Percentiles rank a stretch among this genome's conserved stretches.
These are phyloP conservation scores for Rhinolophus sinicus DNA, from an alignment of 2,113 vertebrate species.

Conservation along the genomic window DNA sequence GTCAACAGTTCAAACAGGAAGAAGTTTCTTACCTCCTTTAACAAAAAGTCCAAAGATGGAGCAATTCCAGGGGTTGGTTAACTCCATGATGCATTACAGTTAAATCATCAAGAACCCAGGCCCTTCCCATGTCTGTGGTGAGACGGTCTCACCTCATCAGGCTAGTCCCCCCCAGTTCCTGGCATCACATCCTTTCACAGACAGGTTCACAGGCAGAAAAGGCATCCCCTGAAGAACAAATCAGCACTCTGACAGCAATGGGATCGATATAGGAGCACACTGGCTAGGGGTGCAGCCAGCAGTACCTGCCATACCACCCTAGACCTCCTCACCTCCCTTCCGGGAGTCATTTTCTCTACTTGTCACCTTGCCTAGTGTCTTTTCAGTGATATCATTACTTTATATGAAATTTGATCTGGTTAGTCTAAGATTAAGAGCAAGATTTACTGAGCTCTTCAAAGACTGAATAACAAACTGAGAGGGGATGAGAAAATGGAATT, in stretches of 20 bases:
- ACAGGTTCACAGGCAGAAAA: neutral
- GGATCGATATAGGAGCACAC: accelerated
- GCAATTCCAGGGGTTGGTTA: neutral
- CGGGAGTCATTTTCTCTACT: neutral
- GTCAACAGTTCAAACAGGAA: neutral
- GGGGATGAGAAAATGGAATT: neutral
- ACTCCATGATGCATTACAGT: neutral
- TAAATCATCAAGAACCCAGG: neutral
- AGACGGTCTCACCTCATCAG: neutral
- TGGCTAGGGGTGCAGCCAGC: neutral
- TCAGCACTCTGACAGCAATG: neutral
- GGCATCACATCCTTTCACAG: neutral
- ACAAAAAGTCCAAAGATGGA: neutral
- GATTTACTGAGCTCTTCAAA: neutral
- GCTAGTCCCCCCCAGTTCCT: neutral
- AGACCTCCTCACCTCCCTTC: neutral
- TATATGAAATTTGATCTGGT: neutral
- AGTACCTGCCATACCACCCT: neutral
- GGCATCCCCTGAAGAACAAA: neutral
- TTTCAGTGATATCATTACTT: neutral
- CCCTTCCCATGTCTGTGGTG: neutral
- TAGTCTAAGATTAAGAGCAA: neutral
- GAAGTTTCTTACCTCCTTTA: neutral
- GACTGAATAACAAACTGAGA: neutral
- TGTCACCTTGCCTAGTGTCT: neutral